A percentile compares a stretch with the other conserved stretches of the same genome.
Evolutionary conservation across 1,140 invertebrate genomes (phyloP).

Genomic region (Ostrea edulis): DNA sequence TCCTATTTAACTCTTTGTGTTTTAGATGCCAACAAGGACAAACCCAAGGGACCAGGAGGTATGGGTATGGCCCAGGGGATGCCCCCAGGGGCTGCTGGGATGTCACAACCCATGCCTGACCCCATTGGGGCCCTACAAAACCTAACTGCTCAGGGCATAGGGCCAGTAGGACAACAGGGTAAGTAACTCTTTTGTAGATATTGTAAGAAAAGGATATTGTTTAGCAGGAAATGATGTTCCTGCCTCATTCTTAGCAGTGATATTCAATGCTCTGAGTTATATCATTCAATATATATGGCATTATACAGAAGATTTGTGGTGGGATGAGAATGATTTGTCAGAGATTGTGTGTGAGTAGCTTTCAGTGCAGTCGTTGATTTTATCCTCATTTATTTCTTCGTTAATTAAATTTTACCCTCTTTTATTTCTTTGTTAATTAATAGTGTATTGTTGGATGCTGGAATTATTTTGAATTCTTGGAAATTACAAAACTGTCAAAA

Average conservation of each 20-base stretch:
- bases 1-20: not conserved
- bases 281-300: not conserved
- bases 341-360: not conserved
- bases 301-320: not conserved
- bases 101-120: conserved; percentile 80
- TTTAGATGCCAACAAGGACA: conserved; percentile 30
- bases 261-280: not conserved
- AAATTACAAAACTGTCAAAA: no score
- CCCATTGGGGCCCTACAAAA: conserved; percentile 93
- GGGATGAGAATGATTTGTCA: not conserved
- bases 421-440: not conserved
- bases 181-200: not conserved
- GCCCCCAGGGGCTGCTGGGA: conserved; percentile 46
- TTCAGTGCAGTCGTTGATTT: not conserved
- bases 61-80: conserved; percentile 51
- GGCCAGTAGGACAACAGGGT: conserved; percentile 17
- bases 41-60: conserved; percentile 27
- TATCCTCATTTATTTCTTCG: not conserved
- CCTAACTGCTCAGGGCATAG: conserved; percentile 86
- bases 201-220: not conserved
- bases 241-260: not conserved
- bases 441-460: no score
- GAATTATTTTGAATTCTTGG: no score
- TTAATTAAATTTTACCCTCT: not conserved
- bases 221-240: not conserved